Evolutionary conservation across 1,140 invertebrate species (phyloP).

Genomic region (Drepana arcuata): DNA sequence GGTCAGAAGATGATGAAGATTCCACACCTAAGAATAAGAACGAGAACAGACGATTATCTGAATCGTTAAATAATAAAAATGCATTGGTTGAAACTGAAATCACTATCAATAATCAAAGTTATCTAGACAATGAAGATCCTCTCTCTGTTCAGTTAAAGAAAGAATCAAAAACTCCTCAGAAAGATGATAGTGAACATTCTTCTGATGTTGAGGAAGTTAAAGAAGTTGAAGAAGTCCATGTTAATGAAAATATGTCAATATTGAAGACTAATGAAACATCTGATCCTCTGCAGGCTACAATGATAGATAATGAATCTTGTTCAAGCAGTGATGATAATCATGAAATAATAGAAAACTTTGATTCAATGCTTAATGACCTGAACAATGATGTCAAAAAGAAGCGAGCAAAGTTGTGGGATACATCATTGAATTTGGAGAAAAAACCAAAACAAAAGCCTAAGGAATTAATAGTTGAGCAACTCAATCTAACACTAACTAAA

Average conservation of each 20-base stretch:
- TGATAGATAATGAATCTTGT: constrained; percentile 17
- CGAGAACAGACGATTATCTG: constrained; percentile 17
- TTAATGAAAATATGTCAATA: constrained; percentile 19
- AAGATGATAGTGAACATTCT: constrained; percentile 22
- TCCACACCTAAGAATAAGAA: constrained; percentile 16
- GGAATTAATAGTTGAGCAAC: constrained; percentile 42
- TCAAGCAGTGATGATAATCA: constrained; percentile 37
- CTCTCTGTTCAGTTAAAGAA: constrained; percentile 27
- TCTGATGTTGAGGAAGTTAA: constrained; percentile 22
- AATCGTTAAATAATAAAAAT: constrained; percentile 24
- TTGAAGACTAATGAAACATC: constrained; percentile 14
- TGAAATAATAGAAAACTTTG: constrained; percentile 47
- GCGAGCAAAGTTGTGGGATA: constrained; percentile 31
- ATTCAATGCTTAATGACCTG: constrained; percentile 36
- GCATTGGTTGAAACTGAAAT: constrained; percentile 45
- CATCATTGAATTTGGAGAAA: constrained; percentile 35
- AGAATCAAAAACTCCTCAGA: constrained; percentile 40
- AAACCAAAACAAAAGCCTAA: constrained; percentile 28
- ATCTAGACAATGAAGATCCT: constrained; percentile 26
- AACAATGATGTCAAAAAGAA: constrained; percentile 22
- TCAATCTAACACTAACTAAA: constrained; percentile 51
- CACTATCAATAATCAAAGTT: constrained; percentile 25
- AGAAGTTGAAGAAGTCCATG: constrained; percentile 20
- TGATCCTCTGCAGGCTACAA: constrained; percentile 34
- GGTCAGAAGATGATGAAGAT: constrained; percentile 6